These are phyloP conservation scores for Cebus imitator DNA, from an alignment of 2,113 vertebrate species.

Conservation along the genomic window DNA sequence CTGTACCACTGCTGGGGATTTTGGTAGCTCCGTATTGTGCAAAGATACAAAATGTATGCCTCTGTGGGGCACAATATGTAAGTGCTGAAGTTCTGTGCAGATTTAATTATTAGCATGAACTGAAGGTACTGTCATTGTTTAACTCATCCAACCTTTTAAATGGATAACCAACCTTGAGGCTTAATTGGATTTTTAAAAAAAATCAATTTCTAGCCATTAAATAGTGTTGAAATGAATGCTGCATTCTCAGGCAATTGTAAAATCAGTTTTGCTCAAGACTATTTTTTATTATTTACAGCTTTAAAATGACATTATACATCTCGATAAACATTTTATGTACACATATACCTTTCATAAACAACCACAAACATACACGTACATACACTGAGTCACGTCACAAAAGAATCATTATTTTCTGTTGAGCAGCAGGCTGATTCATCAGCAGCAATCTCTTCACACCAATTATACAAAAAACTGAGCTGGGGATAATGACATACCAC, in stretches of 20 bases:
- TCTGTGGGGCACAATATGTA: background rate
- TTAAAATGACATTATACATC: slow-evolving; percentile 22
- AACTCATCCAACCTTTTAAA: slow-evolving; percentile 75
- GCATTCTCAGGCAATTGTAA: slow-evolving; percentile 43
- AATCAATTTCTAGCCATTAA: slow-evolving; percentile 73
- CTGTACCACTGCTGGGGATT: background rate
- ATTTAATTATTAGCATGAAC: slow-evolving; percentile 73
- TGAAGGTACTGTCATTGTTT: slow-evolving; percentile 64
- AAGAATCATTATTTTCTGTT: background rate
- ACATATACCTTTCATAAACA: slow-evolving; percentile 1
- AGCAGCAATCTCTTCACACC: slow-evolving; percentile 28
- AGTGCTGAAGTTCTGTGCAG: slow-evolving; percentile 20
- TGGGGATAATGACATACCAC: slow-evolving; percentile 32
- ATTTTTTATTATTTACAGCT: slow-evolving; percentile 60
- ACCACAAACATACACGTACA: background rate
- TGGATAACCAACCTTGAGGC: slow-evolving; percentile 79
- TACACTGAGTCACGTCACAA: background rate
- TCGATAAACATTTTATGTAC: background rate
- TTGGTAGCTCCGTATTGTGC: fast-evolving
- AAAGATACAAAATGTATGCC: background rate
- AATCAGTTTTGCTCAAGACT: slow-evolving; percentile 37
- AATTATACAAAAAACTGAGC: slow-evolving; percentile 44
- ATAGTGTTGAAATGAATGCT: slow-evolving; percentile 49
- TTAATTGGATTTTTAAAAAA: slow-evolving; percentile 77
- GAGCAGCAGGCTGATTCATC: background rate